Evolutionary conservation across 2,113 vertebrate genomes (phyloP), one percentile per base, ranked within the genome.

Genomic region (Petrocephalus zakoni): DNA sequence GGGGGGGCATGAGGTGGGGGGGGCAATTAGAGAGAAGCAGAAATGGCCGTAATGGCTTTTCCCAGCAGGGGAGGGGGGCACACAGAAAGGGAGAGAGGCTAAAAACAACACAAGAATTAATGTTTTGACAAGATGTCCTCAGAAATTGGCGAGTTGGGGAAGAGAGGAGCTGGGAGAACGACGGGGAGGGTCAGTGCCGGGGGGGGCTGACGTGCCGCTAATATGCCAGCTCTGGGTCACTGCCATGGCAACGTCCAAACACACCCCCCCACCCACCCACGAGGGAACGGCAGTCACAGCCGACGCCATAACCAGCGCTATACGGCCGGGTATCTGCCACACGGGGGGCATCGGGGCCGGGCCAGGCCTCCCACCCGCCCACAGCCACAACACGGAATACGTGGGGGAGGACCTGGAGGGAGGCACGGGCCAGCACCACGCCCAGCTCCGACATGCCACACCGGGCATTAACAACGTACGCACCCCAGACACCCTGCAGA

Each of bases 1-100:
- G 92, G 89, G 72, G 5, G 85, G 90, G 89, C n/a, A 64, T 64
- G n/a, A 64, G n/a, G n/a, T 37, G 87, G 88, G 87, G 92, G 90
- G 92, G 91, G 94, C 95, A 96, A 95, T 96, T 95, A 95, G 93
- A 94, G 93, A 94, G 92, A 93, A 91, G 91, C 89, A 89, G 92
- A 94, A 94, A 93, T 90, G 91, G 92, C 92, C 91, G 64, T 93
- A 94, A 94, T 95, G 94, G 93, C 91, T 94, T 93, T 93, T 94
- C 95, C 93, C 95, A 95, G 94, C 93, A 46, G 94, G 94, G 34
- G 42, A 89, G 91, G 47, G 68, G 29, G 90, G 90, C 85, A 90
- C 85, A 85, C 90, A 90, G 86, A 85, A 89, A 91, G 89, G 89
- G 90, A n/a, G 90, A 90, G 91, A 68, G 88, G 81, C n/a, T 58